Percentiles rank a stretch among this genome's conserved stretches.
These are phyloP conservation scores for Berghia stephanieae DNA, from an alignment of 1,140 invertebrate genomes.

Conservation along the genomic window DNA sequence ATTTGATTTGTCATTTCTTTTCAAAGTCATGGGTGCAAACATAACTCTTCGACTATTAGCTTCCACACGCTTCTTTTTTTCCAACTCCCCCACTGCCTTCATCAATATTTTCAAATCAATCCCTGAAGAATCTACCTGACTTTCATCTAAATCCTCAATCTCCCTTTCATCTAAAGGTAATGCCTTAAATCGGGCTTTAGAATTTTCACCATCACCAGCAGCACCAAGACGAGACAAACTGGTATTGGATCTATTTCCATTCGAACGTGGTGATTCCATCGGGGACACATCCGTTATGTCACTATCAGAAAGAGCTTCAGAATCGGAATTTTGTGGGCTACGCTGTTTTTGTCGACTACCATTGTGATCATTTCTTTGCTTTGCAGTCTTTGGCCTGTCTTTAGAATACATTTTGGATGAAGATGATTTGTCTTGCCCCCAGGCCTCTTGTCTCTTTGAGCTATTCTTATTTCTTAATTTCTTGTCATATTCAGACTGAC, in stretches of 20 bases:
- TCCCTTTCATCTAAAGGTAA: not conserved
- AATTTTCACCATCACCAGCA: slow-evolving; percentile 14
- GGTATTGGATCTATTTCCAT: not conserved
- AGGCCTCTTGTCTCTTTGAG: no score
- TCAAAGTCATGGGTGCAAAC: slow-evolving; percentile 50
- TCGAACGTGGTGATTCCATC: slow-evolving; percentile 48
- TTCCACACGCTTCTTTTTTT: slow-evolving; percentile 53
- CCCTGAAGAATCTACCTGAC: slow-evolving; percentile 41
- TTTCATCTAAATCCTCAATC: slow-evolving; percentile 17
- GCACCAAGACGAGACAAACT: not conserved
- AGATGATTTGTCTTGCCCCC: no score
- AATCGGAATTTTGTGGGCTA: not conserved
- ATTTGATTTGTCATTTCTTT: slow-evolving; percentile 42
- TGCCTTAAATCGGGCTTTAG: slow-evolving; percentile 13
- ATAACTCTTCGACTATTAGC: slow-evolving; percentile 52
- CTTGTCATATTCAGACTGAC: no score
- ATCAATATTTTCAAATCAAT: slow-evolving; percentile 61
- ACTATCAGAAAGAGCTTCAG: slow-evolving; percentile 45
- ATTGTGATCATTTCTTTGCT: no score
- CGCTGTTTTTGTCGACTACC: not conserved
- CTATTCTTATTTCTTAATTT: no score
- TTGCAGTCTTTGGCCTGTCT: slow-evolving; percentile 40
- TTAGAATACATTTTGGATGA: no score
- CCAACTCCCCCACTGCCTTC: slow-evolving; percentile 63
- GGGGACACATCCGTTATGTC: slow-evolving; percentile 65